These are phyloP conservation scores for Cybosia mesomella DNA, from an alignment of 2,888 invertebrate species.

Conservation along the genomic window DNA sequence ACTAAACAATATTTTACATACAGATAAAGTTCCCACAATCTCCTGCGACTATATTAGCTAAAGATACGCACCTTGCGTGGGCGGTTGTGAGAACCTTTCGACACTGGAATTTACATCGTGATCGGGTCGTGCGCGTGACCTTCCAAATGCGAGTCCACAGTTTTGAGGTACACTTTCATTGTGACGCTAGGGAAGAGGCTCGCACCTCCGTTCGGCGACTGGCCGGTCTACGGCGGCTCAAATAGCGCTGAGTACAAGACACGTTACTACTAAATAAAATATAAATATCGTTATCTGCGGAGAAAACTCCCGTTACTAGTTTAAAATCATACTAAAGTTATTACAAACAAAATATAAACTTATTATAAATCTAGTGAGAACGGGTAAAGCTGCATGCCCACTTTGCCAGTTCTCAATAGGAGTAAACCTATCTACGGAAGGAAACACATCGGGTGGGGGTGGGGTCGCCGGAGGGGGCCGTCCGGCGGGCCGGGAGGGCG, in stretches of 20 bases:
- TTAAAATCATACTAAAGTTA: slow-evolving; percentile 20
- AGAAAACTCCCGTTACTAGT: slow-evolving; percentile 20
- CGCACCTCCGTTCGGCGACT: background rate
- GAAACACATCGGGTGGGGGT: background rate
- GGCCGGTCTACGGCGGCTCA: background rate
- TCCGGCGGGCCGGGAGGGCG: too few species aligned
- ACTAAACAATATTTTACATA: too few species aligned
- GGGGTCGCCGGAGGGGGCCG: too few species aligned
- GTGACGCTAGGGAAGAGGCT: slow-evolving; percentile 17
- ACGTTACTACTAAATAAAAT: slow-evolving; percentile 3
- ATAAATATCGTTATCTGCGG: slow-evolving; percentile 13
- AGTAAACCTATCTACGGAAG: background rate
- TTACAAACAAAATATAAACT: slow-evolving; percentile 21
- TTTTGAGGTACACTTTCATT: slow-evolving; percentile 38
- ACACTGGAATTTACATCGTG: slow-evolving; percentile 1
- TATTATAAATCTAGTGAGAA: slow-evolving; percentile 22
- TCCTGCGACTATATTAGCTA: slow-evolving; percentile 16
- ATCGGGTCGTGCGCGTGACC: background rate
- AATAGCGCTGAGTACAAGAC: background rate
- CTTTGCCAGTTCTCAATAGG: slow-evolving; percentile 16
- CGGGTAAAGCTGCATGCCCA: slow-evolving; percentile 33
- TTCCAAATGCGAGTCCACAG: slow-evolving; percentile 9
- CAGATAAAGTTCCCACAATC: too few species aligned
- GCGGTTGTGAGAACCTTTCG: background rate
- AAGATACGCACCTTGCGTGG: slow-evolving; percentile 13